Base-by-base conservation (phyloP, 2,113 vertebrate genomes). In the Pelodiscus sinensis region DNA sequence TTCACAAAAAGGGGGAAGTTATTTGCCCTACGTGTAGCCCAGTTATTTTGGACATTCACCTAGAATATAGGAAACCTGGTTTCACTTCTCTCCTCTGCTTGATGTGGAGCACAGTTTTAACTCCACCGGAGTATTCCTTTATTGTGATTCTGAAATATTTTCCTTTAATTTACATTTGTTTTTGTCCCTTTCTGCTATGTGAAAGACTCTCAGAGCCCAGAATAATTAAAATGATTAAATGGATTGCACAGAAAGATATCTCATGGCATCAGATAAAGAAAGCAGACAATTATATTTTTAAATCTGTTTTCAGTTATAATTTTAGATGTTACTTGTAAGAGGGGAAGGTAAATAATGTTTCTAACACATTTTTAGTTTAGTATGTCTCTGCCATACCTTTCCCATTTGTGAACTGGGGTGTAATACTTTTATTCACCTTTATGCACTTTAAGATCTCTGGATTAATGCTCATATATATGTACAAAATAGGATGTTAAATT, bases 391-490 rank as follows among this genome's bases (percentile, higher is more conserved):
- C 35, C 38, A 24, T 35, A 38, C 22, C 73, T 77, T 50, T 77
- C 24, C 38, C 38, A 77, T 50, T 77, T 75, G 35, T 44, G 44
- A 77, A 75, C 8, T 27, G 38, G 73, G 38, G 21, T 24, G 38
- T 50, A 50, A 50, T 77, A 15, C 73, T 50, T 77, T 25, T 71
- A 35, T 25, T 77, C 24, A 77, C 38, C 13, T 77, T 77, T 77
- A 21, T 50, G 73, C 35, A 50, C 73, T 51, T 73, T 85, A 60
- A 51, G 5, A 71, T 35, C 9, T 57, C 29, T 81, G 9, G 54
- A 0, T 50, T 55, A 77, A 81, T 78, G 51, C 5, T 62, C 31
- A 1, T 5, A 0, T 1, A 1, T 18, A 11, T 52, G 6, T 68
- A 89, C 14, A 85, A 94, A 57, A 0, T 3, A 5, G 44, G 44